These are phyloP conservation scores for Hycleus phaleratus DNA, from an alignment of 1,140 invertebrate genomes.

Conservation along the genomic window DNA sequence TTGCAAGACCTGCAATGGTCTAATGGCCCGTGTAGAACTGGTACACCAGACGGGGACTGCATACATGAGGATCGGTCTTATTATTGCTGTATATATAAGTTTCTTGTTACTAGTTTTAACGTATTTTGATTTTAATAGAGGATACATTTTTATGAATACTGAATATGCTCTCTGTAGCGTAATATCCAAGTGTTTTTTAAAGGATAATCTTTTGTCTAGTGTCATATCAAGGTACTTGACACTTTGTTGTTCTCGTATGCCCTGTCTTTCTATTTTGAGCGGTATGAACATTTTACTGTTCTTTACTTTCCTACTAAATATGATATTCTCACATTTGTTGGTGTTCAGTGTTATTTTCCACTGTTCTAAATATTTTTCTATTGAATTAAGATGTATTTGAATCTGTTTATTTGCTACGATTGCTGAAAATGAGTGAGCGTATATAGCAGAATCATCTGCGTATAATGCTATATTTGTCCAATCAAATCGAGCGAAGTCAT, in stretches of 20 bases:
- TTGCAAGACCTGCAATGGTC: background rate
- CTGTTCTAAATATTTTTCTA: too few species aligned
- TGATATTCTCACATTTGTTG: too few species aligned
- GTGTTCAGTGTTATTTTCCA: too few species aligned
- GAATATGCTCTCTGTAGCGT: background rate
- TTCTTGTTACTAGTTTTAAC: background rate
- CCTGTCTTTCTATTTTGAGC: too few species aligned
- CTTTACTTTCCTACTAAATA: too few species aligned
- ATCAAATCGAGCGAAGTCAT: too few species aligned
- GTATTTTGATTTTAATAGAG: background rate
- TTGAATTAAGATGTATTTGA: too few species aligned
- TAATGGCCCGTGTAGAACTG: background rate
- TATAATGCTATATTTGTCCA: too few species aligned
- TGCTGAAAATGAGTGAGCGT: too few species aligned
- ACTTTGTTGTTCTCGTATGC: background rate
- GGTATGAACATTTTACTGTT: too few species aligned
- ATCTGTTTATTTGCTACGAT: too few species aligned
- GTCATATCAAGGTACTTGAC: constrained; percentile 8
- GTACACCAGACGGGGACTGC: background rate
- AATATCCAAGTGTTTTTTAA: background rate
- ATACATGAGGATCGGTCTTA: background rate
- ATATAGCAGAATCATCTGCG: too few species aligned
- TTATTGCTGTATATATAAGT: background rate
- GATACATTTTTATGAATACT: background rate
- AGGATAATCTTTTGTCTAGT: constrained; percentile 3